Conservation (phyloP, 2,888 invertebrate genomes). For the Luperina testacea region DNA sequence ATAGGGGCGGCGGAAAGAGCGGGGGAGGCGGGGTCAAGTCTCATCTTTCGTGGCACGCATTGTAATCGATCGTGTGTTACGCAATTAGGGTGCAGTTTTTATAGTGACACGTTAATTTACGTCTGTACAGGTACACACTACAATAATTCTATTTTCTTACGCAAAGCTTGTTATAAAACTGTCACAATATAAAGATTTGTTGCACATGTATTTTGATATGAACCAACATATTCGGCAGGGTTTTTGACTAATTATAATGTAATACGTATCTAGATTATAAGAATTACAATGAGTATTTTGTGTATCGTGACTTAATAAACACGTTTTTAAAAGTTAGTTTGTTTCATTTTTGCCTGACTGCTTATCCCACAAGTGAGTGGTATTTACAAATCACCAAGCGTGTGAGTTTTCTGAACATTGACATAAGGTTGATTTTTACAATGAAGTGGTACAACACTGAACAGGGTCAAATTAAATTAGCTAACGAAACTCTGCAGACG, state of each 20-base stretch:
- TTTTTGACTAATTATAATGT: slow-evolving; percentile 57
- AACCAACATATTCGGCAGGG: slow-evolving; percentile 60
- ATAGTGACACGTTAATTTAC: not conserved
- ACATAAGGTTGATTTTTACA: not conserved
- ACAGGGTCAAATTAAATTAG: too few species aligned
- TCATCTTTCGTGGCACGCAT: too few species aligned
- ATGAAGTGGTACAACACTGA: too few species aligned
- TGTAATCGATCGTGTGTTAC: too few species aligned
- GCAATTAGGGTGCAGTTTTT: not conserved
- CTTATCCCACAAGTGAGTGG: too few species aligned
- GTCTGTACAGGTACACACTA: not conserved
- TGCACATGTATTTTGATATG: slow-evolving; percentile 38
- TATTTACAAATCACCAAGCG: not conserved
- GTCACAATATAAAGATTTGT: slow-evolving; percentile 19
- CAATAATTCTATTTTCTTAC: slow-evolving; percentile 14
- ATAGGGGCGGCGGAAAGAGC: too few species aligned
- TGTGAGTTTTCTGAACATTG: not conserved
- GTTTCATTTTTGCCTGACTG: not conserved
- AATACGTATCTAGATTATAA: slow-evolving; percentile 60
- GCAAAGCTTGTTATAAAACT: slow-evolving; percentile 19
- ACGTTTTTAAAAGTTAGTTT: slow-evolving; percentile 38
- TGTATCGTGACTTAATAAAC: slow-evolving; percentile 66
- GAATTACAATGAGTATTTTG: slow-evolving; percentile 68
- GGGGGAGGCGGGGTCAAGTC: too few species aligned
- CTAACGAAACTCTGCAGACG: too few species aligned